Conservation (phyloP, 2,113 vertebrate species). For the Thermophis baileyi region DNA sequence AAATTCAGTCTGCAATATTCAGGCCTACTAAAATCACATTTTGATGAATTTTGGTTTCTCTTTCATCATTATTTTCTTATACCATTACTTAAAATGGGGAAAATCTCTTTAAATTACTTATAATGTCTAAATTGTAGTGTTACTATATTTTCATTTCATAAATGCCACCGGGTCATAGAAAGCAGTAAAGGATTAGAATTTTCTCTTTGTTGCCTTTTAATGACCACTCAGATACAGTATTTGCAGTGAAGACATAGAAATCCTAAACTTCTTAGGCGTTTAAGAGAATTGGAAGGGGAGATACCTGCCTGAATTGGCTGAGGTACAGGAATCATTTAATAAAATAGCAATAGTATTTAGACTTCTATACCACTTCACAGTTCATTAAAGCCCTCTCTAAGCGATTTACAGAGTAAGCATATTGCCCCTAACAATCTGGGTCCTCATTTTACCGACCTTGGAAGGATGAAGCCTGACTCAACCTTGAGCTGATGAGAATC, state of each 20-base stretch:
- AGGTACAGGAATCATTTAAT: neutral
- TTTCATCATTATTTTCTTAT: neutral
- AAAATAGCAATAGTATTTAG: neutral
- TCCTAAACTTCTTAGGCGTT: neutral
- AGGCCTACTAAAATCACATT: neutral
- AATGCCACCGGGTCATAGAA: neutral
- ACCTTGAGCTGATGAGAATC: no score
- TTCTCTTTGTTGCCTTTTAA: neutral
- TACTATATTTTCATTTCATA: neutral
- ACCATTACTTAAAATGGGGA: neutral
- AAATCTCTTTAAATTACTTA: neutral
- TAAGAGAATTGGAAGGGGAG: neutral
- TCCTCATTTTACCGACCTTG: no score
- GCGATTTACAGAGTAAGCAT: no score
- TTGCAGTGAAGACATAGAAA: neutral
- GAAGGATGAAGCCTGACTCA: no score
- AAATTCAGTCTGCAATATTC: neutral
- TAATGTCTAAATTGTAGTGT: neutral
- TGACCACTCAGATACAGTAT: neutral
- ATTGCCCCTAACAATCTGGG: no score
- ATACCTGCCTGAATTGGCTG: neutral
- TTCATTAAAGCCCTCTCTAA: no score
- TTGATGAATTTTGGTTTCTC: neutral
- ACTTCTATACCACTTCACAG: no score
- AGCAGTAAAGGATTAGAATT: neutral